phyloP scores from a whole-genome alignment of 1,140 invertebrate species.

The Camponotus floridanus region DNA sequence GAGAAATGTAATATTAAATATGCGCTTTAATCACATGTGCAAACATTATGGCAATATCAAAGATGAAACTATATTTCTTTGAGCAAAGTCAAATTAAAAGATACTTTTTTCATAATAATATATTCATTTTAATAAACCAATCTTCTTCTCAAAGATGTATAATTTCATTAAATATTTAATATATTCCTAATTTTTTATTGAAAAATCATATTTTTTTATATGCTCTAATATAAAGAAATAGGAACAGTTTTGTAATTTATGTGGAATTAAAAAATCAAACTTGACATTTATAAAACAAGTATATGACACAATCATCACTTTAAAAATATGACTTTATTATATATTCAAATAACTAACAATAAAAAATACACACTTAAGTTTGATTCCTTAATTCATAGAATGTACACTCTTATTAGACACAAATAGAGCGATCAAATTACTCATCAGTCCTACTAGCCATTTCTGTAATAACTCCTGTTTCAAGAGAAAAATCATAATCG shows the following conservation, averaged over 20 bases:
- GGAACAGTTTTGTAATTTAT: not conserved
- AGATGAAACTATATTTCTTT: not conserved
- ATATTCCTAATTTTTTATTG: not conserved
- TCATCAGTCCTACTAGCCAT: constrained; percentile 77
- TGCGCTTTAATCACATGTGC: constrained; percentile 7
- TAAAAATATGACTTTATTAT: constrained; percentile 6
- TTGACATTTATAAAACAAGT: not conserved
- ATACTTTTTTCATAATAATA: not conserved
- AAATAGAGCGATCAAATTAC: constrained; percentile 14
- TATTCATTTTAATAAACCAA: not conserved
- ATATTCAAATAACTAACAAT: not conserved
- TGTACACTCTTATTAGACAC: not conserved
- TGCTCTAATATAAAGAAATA: not conserved
- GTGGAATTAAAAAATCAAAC: constrained; percentile 31
- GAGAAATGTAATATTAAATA: not conserved
- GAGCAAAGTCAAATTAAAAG: not conserved
- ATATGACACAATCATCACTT: not conserved
- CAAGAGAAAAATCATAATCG: constrained; percentile 82
- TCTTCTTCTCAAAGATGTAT: not conserved
- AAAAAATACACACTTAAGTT: not conserved
- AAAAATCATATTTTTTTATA: not conserved
- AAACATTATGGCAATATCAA: constrained; percentile 23
- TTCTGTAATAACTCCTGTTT: constrained; percentile 82
- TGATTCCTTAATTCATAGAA: constrained; percentile 17
- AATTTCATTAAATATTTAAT: not conserved